Evolutionary conservation across 2,888 invertebrate genomes (phyloP), one percentile per base, ranked within the genome.

Genomic region (Panzeria rudis): DNA sequence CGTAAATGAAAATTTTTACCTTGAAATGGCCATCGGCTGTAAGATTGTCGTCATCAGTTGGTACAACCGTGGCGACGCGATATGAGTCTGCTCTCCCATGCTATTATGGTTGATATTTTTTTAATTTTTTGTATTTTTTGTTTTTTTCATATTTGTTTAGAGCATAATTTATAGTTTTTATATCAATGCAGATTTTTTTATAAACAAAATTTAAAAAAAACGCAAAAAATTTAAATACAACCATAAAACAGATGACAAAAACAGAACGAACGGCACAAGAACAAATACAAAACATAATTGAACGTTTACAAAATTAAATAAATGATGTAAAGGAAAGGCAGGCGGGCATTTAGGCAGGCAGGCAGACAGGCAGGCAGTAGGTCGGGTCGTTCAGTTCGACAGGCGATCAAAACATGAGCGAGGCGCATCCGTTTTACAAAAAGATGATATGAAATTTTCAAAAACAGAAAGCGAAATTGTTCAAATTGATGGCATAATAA

Each of bases 11-110:
- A 76, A 78, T 84, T 75, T 88, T 91, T 92, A 97, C 97, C 97
- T 97, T 97, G 93, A 95, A 95, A 95, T 96, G 96, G 93, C 98
- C 98, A 94, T 97, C 97, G 90, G 97, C 97, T 89, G 97, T 97
- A 95, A 96, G 97, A 96, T 97, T 97, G 95, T 98, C 98, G 93
- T 97, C 97, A 94, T 97, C 96, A 94, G 96, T 94, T 94, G 96
- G 94, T 90, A 97, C 96, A 93, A 98, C 96, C 93, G 98, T 98
- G 90, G 98, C 98, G 94, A 97, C 97, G 93, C 98, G 96, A 95
- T 99, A 99, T 93, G 98, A 98, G 95, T 98, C 98, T 93, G 97
- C 95, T 93, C 97, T 96, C 94, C 97, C 97, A 95, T 97, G 97
- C 97, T 97, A 96, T 91, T 68, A 79, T 76, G 79, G 61, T 72